These are phyloP conservation scores for Heterodera schachtii DNA, from an alignment of 1,140 invertebrate species.

Conservation along the genomic window DNA sequence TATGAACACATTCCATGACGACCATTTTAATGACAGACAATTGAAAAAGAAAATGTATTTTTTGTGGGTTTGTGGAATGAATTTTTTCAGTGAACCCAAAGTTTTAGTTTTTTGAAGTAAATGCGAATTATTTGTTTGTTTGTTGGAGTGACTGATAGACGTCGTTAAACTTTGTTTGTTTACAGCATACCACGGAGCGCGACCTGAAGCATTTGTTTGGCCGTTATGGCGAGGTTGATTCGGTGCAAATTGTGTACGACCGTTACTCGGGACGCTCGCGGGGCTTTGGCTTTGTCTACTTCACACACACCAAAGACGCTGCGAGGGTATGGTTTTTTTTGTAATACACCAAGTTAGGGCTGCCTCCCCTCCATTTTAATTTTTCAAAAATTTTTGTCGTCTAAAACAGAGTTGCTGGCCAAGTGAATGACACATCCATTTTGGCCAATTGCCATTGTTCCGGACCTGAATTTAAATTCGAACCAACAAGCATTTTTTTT, in stretches of 20 bases:
- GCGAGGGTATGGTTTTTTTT: slow-evolving; percentile 70
- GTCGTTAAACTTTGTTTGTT: slow-evolving; percentile 11
- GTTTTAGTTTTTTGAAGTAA: no score
- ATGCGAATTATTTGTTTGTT: no score
- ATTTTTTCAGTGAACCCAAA: no score
- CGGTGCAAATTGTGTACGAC: slow-evolving; percentile 46
- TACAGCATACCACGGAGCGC: slow-evolving; percentile 37
- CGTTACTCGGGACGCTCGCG: slow-evolving; percentile 78
- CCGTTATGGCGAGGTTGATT: slow-evolving; percentile 45
- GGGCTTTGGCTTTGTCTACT: slow-evolving; percentile 97
- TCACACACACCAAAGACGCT: slow-evolving; percentile 83
- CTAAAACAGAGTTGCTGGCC: no score
- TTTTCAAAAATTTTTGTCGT: neutral
- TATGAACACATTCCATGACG: no score
- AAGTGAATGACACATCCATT: no score
- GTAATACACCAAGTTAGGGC: no score
- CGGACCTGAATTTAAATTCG: neutral
- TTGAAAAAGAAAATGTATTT: no score
- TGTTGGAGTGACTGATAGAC: neutral
- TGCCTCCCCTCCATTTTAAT: no score
- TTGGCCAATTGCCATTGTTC: no score
- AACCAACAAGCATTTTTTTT: neutral
- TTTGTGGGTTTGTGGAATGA: no score
- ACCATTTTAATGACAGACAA: no score
- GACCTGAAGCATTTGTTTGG: slow-evolving; percentile 41